Conservation (phyloP, 2,888 invertebrate species). For the Machimus rusticus region DNA sequence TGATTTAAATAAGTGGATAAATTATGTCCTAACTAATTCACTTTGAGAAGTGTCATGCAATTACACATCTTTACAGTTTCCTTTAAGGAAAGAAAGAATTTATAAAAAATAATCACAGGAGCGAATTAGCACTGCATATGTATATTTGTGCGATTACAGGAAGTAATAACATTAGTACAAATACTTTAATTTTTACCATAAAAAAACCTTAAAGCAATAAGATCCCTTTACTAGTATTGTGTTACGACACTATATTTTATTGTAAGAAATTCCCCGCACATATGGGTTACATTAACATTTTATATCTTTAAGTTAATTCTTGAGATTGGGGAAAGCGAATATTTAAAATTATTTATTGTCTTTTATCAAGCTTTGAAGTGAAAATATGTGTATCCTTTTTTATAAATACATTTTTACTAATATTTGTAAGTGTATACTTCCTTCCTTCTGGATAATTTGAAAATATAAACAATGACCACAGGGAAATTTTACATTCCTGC, state of each 20-base stretch:
- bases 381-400: not conserved
- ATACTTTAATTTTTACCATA: not conserved
- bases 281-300: not conserved
- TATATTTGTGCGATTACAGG: not conserved
- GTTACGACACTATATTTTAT: not conserved
- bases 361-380: not conserved
- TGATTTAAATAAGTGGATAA: no score
- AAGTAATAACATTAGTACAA: not conserved
- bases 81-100: no score
- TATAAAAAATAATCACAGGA: not conserved
- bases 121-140: not conserved
- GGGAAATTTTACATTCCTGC: not conserved
- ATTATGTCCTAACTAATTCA: no score
- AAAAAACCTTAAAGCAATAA: not conserved
- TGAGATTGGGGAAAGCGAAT: not conserved
- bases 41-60: not conserved
- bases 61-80: no score
- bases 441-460: not conserved
- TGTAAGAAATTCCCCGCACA: not conserved
- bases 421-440: not conserved
- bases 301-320: not conserved
- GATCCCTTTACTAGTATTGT: not conserved
- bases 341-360: not conserved
- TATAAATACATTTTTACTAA: not conserved
- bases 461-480: not conserved